Evolutionary conservation across 1,140 invertebrate genomes (phyloP), one percentile per base, ranked within the genome.

Genomic region (Drosophila kikkawai): DNA sequence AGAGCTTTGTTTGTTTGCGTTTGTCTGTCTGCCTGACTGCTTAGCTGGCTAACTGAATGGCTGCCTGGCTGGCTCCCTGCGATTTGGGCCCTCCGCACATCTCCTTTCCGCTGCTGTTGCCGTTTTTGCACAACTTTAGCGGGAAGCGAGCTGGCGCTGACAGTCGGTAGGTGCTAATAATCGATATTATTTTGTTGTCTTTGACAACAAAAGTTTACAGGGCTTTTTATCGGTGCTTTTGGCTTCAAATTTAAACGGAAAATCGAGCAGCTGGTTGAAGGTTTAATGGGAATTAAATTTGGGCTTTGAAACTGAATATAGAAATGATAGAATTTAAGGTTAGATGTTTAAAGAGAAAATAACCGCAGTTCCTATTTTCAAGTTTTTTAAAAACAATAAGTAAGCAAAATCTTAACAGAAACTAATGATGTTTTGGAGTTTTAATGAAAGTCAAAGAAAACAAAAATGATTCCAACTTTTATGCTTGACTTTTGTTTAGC

Each of bases 171-270:
- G 81, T 81, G 85, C 75, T 88, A 90, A 88, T 88, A 88, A 88
- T 88, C 85, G 84, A 88, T 88, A 90, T 90, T 88, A 88, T 90
- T 90, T 81, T 88, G 85, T 88, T 88, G 83, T 88, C 75, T 66
- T 66, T 81, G 44, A 68, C 80, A 90, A 70, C 70, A 69, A 73
- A 84, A 79, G 63, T 90, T 88, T 85, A 81, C 70, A 88, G 55
- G 73, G 51, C 65, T 67, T 87, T 76, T 80, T 70, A 45, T 29
- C 19, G 22, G 29, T 12, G 64, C 48, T 69, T 22, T 44, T 42
- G 22, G 44, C 68, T 37, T 22, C n/a, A 15, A 60, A 42, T 73
- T 73, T 59, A 60, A 73, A 50, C 26, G 32, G 13, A 50, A 36
- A 59, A 50, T 36, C n/a, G 37, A 71, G 42, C 17, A 34, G 37